phyloP scores from a whole-genome alignment of 2,113 vertebrate genomes.

The Gnathonemus echidnorhynchus region DNA sequence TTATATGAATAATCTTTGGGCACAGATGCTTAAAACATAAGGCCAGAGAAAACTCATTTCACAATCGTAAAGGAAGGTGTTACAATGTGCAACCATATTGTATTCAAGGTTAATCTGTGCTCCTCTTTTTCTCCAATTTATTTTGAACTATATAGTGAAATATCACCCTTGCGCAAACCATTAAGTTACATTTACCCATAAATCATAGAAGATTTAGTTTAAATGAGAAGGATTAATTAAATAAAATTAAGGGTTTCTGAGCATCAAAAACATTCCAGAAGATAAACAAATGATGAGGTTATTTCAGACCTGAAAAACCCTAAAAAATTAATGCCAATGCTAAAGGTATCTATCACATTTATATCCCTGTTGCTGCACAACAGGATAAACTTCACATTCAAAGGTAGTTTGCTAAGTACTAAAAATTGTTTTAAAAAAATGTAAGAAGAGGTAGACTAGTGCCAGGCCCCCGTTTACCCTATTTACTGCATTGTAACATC shows the following conservation, averaged over 20 bases:
- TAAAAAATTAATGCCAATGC: neutral
- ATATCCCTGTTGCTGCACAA: neutral
- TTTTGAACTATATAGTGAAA: neutral
- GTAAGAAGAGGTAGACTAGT: neutral
- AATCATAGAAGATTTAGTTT: neutral
- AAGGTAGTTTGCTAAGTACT: neutral
- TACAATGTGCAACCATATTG: neutral
- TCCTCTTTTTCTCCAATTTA: neutral
- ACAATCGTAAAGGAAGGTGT: neutral
- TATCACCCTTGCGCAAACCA: neutral
- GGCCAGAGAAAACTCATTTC: neutral
- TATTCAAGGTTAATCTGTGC: neutral
- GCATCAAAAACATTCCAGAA: neutral
- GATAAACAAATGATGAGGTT: neutral
- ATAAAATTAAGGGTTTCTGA: neutral
- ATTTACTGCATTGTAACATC: neutral
- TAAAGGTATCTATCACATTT: neutral
- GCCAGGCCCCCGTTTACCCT: neutral
- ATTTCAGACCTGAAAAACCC: neutral
- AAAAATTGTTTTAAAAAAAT: neutral
- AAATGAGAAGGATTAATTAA: neutral
- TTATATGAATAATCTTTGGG: constrained; percentile 14
- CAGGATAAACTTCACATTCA: neutral
- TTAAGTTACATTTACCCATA: neutral
- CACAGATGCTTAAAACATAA: neutral